phyloP scores from a whole-genome alignment of 2,797 vertebrate genomes.

The Carcharodon carcharias region DNA sequence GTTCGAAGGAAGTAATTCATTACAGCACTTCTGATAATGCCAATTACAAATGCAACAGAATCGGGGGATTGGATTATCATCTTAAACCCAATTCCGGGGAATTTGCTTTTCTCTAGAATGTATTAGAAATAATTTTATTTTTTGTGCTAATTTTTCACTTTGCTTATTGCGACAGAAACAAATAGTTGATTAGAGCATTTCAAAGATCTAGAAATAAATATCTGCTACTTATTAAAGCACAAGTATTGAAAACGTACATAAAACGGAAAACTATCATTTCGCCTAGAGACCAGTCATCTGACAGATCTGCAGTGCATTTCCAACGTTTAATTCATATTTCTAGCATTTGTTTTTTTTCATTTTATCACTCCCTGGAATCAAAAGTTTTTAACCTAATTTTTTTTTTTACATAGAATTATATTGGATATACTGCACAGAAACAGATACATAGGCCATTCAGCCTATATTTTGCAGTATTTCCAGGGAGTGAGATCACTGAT shows the following conservation, averaged over 20 bases:
- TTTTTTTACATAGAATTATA: neutral
- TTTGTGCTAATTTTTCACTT: neutral
- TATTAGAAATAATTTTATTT: neutral
- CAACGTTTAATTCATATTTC: neutral
- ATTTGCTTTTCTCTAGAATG: neutral
- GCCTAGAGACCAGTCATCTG: neutral
- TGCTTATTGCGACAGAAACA: neutral
- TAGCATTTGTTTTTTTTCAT: neutral
- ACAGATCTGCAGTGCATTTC: neutral
- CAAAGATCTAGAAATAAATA: neutral
- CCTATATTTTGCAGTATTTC: neutral
- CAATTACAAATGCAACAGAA: slow-evolving; percentile 11
- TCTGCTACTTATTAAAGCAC: neutral
- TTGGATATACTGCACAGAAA: neutral
- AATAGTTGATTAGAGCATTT: neutral
- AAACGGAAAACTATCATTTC: neutral
- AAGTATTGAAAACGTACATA: neutral
- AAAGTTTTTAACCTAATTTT: neutral
- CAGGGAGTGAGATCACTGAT: neutral
- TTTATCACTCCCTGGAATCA: neutral
- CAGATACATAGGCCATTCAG: neutral
- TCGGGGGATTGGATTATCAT: neutral
- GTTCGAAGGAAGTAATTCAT: slow-evolving; percentile 8
- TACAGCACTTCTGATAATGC: neutral
- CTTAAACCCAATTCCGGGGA: neutral